Evolutionary conservation across 2,888 invertebrate genomes (phyloP), one percentile per base, ranked within the genome.

Genomic region (Phasia obesa): DNA sequence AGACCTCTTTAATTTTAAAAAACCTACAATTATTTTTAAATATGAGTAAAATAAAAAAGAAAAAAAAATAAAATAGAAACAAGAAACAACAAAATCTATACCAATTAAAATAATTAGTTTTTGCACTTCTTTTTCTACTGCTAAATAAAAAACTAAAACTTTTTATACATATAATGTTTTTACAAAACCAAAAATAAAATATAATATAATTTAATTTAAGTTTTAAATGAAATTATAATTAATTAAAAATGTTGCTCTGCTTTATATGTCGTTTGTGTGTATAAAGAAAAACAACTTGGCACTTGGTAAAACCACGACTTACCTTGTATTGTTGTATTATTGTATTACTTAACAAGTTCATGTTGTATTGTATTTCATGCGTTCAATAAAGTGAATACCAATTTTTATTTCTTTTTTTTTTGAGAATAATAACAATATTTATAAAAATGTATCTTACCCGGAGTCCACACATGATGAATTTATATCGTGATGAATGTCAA

Each of bases 61-160:
- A 38, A 7, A 51, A 60, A 55, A 31, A 49, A 73, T 31, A 71
- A 65, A 55, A 73, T 53, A 62, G n/a, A 31, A 23, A 60, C 15
- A 49, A 62, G 17, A 51, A 23, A 35, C n/a, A 6, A 62, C n/a
- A 75, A 62, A 42, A 49, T 53, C 17, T 53, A 19, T 69, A 65
- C 38, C 25, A 53, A 47, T 31, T 19, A 60, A n/a, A n/a, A n/a
- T n/a, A n/a, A n/a, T n/a, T n/a, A 70, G 53, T 60, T 78, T 76
- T 75, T 81, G 81, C 81, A 75, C 81, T 81, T 75, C 75, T 70
- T 81, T 81, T 81, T 75, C 81, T 80, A 80, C 74, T 47, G 80
- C 80, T 75, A 38, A 38, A 57, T 38, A 23, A 13, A 23, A 59
- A 21, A 13, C 11, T 35, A 0, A 57, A 35, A 31, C 19, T 59